Evolutionary conservation across 2,797 vertebrate genomes (phyloP).

Genomic region (Peromyscus nudipes): DNA sequence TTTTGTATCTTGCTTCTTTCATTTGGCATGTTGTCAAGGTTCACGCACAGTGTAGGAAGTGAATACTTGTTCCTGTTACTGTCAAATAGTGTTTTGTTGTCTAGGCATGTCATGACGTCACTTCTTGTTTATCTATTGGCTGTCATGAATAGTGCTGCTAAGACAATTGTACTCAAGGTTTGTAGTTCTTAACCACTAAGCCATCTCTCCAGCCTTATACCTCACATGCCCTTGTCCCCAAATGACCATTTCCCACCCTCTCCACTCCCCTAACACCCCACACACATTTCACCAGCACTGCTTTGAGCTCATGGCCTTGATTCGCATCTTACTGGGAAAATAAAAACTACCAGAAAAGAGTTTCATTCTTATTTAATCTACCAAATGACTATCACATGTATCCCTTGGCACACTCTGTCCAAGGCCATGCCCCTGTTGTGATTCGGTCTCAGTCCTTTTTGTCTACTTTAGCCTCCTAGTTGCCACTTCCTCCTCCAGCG

Average conservation of each 20-base stretch:
- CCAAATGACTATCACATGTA: neutral
- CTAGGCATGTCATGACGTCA: neutral
- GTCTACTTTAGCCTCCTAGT: neutral
- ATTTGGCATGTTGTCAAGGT: neutral
- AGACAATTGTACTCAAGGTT: neutral
- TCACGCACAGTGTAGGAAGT: neutral
- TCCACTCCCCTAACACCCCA: neutral
- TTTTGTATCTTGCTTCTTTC: neutral
- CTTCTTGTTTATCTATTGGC: neutral
- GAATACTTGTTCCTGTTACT: neutral
- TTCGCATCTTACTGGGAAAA: slow-evolving; percentile 2
- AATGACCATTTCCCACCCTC: neutral
- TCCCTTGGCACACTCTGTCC: neutral
- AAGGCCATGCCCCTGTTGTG: neutral
- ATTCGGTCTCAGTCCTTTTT: neutral
- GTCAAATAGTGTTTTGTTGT: neutral
- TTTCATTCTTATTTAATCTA: neutral
- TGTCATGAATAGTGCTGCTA: neutral
- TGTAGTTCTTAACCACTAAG: neutral
- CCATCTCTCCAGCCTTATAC: neutral
- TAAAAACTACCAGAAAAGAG: slow-evolving; percentile 11
- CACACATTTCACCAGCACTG: neutral
- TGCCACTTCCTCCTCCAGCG: neutral
- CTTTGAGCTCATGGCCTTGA: neutral
- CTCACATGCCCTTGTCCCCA: neutral